Base-by-base conservation (phyloP, 2,113 vertebrate genomes). In the Callospermophilus lateralis region DNA sequence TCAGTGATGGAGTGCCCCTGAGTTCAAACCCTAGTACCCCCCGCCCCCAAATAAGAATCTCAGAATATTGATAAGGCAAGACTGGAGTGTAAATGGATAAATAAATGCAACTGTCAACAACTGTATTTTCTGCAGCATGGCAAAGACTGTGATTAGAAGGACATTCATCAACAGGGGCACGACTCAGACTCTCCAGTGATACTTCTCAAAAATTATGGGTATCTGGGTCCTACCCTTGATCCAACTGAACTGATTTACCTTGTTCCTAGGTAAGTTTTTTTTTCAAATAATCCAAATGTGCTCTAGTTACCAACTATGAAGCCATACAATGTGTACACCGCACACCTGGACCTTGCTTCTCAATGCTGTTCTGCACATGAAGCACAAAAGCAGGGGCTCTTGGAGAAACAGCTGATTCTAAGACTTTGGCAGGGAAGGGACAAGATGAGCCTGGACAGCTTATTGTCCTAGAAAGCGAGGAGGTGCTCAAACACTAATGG, bases 131-230 rank as follows among this genome's bases (percentile, higher is more conserved):
- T 77, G 30, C 63, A 73, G 22, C 42, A 63, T 84, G 39, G 65
- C 34, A 67, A 85, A 65, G 65, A 90, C 12, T 87, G 11, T 72
- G 24, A 88, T 77, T 32, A 80, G 37, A 88, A 84, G 39, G 39
- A 61, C 24, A 32, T 37, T 37, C 67, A 51, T 39, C 67, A 83
- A 63, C 9, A 39, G 34, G 83, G 13, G 2, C 45, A 16, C 0
- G 15, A 94, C 74, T 88, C 77, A 90, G 88, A 92, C 55, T 90
- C 55, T 92, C 58, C n/a, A 84, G 42, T 42, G 48, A 90, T 0
- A 24, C 37, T 68, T 79, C 79, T 93, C 58, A 96, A 92, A 93
- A 97, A 76, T 65, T 42, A 90, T 3, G 10, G 63, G 84, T 80
- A 4, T 34, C 63, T 39, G 37, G 24, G 37, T 53, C 76, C 51